Evolutionary conservation across 2,113 vertebrate genomes (phyloP).

Genomic region (Microcebus jonahi): DNA sequence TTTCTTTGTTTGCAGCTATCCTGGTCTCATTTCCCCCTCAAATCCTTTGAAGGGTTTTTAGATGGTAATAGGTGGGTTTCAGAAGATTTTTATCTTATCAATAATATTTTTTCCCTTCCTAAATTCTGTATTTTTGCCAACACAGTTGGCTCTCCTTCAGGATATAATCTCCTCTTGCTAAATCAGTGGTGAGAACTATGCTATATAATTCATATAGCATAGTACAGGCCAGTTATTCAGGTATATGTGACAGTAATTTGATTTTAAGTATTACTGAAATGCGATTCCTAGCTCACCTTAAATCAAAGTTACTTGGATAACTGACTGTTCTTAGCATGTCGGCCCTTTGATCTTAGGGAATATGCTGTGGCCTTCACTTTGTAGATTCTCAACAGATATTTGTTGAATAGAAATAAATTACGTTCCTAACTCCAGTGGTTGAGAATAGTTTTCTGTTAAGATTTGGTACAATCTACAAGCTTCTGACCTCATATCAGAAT

Average conservation of each 20-base stretch:
- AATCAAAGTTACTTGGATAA: neutral
- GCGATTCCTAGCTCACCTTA: neutral
- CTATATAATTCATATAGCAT: neutral
- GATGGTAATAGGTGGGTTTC: neutral
- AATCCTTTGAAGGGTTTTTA: neutral
- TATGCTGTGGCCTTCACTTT: neutral
- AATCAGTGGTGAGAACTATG: neutral
- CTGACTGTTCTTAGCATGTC: neutral
- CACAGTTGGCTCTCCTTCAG: neutral
- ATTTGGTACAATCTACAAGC: neutral
- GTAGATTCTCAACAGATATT: neutral
- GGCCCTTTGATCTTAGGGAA: neutral
- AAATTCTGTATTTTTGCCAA: neutral
- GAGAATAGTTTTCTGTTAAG: constrained; percentile 7
- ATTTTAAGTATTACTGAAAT: neutral
- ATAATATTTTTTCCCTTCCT: neutral
- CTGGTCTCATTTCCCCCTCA: neutral
- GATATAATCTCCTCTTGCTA: neutral
- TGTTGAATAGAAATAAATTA: neutral
- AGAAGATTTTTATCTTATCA: neutral
- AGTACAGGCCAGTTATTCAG: neutral
- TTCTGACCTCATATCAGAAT: neutral
- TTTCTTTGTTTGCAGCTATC: neutral
- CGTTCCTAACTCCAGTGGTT: neutral
- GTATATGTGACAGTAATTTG: neutral